Percentiles rank a stretch among this genome's conserved stretches.
These are phyloP conservation scores for Agapornis roseicollis DNA, from an alignment of 2,113 vertebrate species.

Conservation along the genomic window DNA sequence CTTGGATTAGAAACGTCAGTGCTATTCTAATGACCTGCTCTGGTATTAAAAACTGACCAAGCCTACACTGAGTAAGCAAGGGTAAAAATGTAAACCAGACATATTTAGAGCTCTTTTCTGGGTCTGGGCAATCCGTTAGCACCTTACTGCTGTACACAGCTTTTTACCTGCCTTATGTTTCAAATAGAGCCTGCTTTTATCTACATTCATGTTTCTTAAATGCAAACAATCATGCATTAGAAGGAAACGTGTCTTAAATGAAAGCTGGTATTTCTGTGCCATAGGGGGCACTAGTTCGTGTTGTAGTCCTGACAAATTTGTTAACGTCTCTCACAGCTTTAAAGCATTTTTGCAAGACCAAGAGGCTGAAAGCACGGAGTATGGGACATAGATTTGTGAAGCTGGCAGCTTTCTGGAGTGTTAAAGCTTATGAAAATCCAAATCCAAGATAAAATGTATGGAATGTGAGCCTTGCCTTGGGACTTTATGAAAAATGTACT, in stretches of 20 bases:
- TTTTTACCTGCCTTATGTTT: not conserved
- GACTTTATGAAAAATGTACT: constrained; percentile 1
- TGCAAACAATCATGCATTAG: not conserved
- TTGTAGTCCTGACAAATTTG: not conserved
- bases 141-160: not conserved
- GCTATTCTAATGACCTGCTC: not conserved
- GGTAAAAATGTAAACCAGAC: not conserved
- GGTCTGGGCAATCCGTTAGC: not conserved
- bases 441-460: constrained; percentile 64
- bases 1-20: not conserved
- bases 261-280: not conserved
- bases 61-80: not conserved
- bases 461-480: not conserved
- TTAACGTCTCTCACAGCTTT: not conserved
- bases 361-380: not conserved
- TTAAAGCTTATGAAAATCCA: constrained; percentile 58
- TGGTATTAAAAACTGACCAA: not conserved
- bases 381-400: not conserved
- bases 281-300: not conserved
- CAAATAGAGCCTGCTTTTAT: not conserved
- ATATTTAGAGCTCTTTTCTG: not conserved
- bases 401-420: constrained; percentile 19
- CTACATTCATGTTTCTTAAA: not conserved
- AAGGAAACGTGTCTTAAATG: not conserved
- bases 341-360: not conserved